A percentile compares a stretch with the other conserved stretches of the same genome.
These are phyloP conservation scores for Channa striata DNA, from an alignment of 2,797 vertebrate species.

Conservation along the genomic window DNA sequence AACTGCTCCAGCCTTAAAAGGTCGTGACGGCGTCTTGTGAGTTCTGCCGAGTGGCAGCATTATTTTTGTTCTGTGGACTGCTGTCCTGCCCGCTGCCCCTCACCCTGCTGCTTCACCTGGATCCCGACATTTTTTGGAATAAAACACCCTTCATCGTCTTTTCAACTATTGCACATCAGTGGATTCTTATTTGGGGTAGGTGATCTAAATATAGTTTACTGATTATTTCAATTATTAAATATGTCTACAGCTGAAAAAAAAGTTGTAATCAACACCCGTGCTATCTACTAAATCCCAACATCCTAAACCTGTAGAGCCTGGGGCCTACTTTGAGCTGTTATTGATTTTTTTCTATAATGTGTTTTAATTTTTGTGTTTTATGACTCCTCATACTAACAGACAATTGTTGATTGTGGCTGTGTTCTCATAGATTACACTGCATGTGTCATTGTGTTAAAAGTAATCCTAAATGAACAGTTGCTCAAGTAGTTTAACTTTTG, in stretches of 20 bases:
- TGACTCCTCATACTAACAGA: constrained; percentile 35
- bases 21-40: constrained; percentile 89
- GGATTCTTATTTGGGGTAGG: constrained; percentile 86
- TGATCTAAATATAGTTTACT: constrained; percentile 19
- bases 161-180: constrained; percentile 47
- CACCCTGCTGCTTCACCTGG: constrained; percentile 82
- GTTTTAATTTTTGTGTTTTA: not conserved
- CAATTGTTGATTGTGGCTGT: constrained; percentile 10
- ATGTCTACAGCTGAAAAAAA: not conserved
- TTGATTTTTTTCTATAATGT: constrained; percentile 9
- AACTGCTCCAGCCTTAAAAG: constrained; percentile 94
- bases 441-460: constrained; percentile 45
- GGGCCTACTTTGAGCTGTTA: constrained; percentile 21
- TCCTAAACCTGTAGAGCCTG: not conserved
- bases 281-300: not conserved
- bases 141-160: constrained; percentile 56
- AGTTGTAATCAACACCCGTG: not conserved
- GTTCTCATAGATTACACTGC: constrained; percentile 40
- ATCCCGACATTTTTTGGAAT: constrained; percentile 82
- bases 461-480: constrained; percentile 16
- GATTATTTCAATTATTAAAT: not conserved
- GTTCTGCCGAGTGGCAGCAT: constrained; percentile 95
- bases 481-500: constrained; percentile 28
- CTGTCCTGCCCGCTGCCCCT: constrained; percentile 85
- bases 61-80: constrained; percentile 95